A percentile compares a stretch with the other conserved stretches of the same genome.
phyloP scores from a whole-genome alignment of 2,113 vertebrate genomes.

The Strigops habroptila region DNA sequence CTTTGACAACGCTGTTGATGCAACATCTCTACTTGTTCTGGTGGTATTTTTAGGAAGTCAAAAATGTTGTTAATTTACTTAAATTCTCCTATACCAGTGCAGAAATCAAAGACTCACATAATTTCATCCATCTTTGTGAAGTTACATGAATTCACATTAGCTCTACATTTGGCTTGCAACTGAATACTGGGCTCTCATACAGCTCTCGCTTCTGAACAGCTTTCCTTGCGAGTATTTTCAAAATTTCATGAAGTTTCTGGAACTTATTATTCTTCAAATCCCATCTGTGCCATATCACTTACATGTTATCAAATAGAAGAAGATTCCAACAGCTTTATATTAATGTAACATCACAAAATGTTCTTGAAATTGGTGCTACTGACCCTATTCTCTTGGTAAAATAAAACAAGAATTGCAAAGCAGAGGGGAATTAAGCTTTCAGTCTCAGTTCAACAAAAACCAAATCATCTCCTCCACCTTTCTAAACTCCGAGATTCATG shows the following conservation, averaged over 20 bases:
- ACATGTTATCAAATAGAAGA: neutral
- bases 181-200: neutral
- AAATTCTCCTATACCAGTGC: neutral
- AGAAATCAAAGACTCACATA: neutral
- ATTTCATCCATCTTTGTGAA: neutral
- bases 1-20: neutral
- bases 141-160: neutral
- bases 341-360: neutral
- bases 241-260: neutral
- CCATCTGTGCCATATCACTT: neutral
- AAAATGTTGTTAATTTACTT: neutral
- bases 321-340: neutral
- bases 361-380: neutral
- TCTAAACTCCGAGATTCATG: neutral
- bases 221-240: neutral
- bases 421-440: neutral
- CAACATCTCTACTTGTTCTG: neutral
- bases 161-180: neutral
- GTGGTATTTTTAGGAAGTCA: neutral
- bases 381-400: neutral
- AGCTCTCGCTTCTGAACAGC: neutral
- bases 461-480: neutral
- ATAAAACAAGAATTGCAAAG: neutral
- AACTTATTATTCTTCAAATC: neutral
- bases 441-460: neutral